These are phyloP conservation scores for Agrypnus murinus DNA, from an alignment of 2,888 invertebrate species.

Conservation along the genomic window DNA sequence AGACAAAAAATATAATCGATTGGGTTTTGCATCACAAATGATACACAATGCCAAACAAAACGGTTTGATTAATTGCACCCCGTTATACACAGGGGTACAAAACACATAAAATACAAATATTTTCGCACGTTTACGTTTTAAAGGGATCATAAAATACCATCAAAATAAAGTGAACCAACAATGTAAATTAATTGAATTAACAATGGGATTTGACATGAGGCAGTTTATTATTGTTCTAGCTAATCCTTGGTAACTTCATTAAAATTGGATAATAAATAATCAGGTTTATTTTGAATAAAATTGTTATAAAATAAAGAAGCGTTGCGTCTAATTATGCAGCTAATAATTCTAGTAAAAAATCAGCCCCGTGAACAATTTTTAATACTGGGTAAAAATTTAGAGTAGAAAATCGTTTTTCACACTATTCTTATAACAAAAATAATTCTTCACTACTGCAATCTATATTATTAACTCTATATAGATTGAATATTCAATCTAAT, in stretches of 20 bases:
- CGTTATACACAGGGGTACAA: not conserved
- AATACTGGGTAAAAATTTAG: too few species aligned
- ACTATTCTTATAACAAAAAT: too few species aligned
- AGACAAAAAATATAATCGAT: too few species aligned
- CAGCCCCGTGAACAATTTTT: too few species aligned
- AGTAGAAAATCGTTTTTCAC: too few species aligned
- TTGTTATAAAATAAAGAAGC: too few species aligned
- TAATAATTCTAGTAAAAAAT: too few species aligned
- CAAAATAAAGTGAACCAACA: not conserved
- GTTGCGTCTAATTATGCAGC: too few species aligned
- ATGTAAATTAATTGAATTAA: slow-evolving; percentile 6
- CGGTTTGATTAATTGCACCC: slow-evolving; percentile 10
- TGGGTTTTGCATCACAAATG: slow-evolving; percentile 12
- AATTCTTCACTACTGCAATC: too few species aligned
- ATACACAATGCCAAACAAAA: slow-evolving; percentile 18
- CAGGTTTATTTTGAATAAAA: too few species aligned
- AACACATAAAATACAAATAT: not conserved
- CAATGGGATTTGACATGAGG: not conserved
- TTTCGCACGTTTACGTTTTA: not conserved
- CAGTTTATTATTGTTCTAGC: not conserved
- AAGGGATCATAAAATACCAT: not conserved
- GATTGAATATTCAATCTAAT: too few species aligned
- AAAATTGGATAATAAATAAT: not conserved
- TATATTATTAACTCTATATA: too few species aligned
- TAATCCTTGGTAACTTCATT: not conserved